These are phyloP conservation scores for Taphrorychus bicolor DNA, from an alignment of 2,888 invertebrate species.

Conservation along the genomic window DNA sequence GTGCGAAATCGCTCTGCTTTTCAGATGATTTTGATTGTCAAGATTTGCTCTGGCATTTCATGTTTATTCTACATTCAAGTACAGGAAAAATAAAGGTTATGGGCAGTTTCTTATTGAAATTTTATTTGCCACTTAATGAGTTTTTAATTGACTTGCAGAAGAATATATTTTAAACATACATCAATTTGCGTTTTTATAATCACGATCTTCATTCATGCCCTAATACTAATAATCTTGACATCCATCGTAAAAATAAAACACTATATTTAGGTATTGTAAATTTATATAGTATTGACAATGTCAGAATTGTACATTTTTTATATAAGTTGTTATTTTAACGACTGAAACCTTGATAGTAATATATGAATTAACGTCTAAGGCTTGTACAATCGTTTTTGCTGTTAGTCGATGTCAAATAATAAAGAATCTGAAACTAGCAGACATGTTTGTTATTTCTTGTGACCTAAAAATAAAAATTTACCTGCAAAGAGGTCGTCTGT, in stretches of 20 bases:
- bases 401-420: constrained; percentile 57
- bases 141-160: no score
- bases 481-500: no score
- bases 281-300: constrained; percentile 58
- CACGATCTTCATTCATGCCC: neutral
- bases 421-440: neutral
- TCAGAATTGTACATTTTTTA: constrained; percentile 56
- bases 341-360: constrained; percentile 46
- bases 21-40: no score
- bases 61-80: no score
- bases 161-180: no score
- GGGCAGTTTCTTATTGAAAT: no score
- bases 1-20: no score
- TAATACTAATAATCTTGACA: neutral
- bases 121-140: no score
- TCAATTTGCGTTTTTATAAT: no score
- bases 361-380: constrained; percentile 45
- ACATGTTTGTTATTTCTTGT: neutral
- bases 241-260: neutral
- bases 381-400: constrained; percentile 59
- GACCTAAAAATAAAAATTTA: no score
- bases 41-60: no score
- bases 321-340: constrained; percentile 56
- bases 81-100: no score
- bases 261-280: constrained; percentile 1